Percentiles rank a stretch among this genome's conserved stretches.
Evolutionary conservation across 37 sponge, comb jelly and placozoan species (phyloP).

Genomic region (Geodia barretti): DNA sequence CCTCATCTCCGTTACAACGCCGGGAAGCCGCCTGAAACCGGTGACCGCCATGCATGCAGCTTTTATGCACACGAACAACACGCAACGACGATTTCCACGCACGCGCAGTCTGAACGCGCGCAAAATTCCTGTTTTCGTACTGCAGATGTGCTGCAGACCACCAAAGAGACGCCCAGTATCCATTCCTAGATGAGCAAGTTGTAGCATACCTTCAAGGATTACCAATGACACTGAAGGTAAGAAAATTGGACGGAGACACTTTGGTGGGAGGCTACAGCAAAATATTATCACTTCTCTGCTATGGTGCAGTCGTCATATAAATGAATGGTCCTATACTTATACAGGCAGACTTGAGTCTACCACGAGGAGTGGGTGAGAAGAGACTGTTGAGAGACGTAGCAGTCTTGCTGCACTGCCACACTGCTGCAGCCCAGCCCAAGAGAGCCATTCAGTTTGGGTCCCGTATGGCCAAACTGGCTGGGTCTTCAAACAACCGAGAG

Average conservation of each 20-base stretch:
- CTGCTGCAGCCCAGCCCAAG: slow-evolving; percentile 74
- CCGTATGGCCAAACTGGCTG: slow-evolving; percentile 80
- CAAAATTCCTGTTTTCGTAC: too few species aligned
- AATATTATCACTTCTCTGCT: too few species aligned
- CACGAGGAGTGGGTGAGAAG: slow-evolving; percentile 96
- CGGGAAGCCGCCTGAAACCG: too few species aligned
- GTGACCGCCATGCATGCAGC: too few species aligned
- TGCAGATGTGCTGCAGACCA: slow-evolving; percentile 90
- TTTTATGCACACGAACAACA: too few species aligned
- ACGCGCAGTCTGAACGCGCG: too few species aligned
- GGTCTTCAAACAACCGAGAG: slow-evolving; percentile 67
- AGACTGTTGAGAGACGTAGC: slow-evolving; percentile 86
- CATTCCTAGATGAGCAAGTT: slow-evolving; percentile 95
- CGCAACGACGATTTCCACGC: too few species aligned
- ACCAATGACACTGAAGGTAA: slow-evolving; percentile 81
- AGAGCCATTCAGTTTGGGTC: slow-evolving; percentile 99
- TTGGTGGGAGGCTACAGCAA: too few species aligned
- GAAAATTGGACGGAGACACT: too few species aligned
- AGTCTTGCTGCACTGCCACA: slow-evolving; percentile 64
- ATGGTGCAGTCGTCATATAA: too few species aligned
- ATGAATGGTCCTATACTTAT: too few species aligned
- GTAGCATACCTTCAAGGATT: slow-evolving; percentile 80
- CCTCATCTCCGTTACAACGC: too few species aligned
- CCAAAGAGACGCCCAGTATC: slow-evolving; percentile 90
- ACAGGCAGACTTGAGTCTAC: slow-evolving; percentile 83